Conservation (phyloP, 2,797 vertebrate species). For the Ataeniobius toweri region DNA sequence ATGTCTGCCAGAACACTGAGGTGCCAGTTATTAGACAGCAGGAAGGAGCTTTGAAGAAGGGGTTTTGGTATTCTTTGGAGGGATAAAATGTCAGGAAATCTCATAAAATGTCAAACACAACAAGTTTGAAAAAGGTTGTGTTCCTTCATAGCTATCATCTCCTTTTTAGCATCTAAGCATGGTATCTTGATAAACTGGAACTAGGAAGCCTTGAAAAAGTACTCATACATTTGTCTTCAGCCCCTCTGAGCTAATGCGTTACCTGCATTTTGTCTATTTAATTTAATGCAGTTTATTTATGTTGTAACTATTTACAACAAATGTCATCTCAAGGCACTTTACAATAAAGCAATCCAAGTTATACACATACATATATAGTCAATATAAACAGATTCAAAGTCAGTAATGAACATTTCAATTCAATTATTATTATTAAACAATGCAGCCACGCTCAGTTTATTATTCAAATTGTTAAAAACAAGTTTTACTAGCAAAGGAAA, state of each 20-base stretch:
- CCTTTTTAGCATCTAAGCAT: neutral
- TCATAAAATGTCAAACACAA: conserved; percentile 45
- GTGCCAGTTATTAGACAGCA: conserved; percentile 36
- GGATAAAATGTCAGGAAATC: conserved; percentile 32
- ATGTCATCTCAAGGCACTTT: neutral
- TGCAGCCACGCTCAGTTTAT: neutral
- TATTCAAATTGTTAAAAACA: neutral
- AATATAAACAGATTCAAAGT: neutral
- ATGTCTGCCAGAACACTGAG: conserved; percentile 21
- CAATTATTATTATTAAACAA: neutral
- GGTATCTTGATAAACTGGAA: conserved; percentile 2
- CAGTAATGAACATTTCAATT: neutral
- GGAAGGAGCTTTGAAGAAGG: conserved; percentile 49
- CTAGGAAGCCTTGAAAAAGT: neutral
- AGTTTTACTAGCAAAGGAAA: neutral
- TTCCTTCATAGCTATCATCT: conserved; percentile 2
- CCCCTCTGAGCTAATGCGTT: neutral
- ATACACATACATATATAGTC: neutral
- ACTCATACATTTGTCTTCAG: neutral
- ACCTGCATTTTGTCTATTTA: neutral
- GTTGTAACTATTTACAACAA: neutral
- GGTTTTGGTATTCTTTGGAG: conserved; percentile 37
- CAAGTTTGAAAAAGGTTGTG: neutral
- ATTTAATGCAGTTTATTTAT: neutral
- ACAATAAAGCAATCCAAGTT: neutral